phyloP scores from a whole-genome alignment of 2,888 invertebrate genomes.

The Hirtodrosophila histrioides region DNA sequence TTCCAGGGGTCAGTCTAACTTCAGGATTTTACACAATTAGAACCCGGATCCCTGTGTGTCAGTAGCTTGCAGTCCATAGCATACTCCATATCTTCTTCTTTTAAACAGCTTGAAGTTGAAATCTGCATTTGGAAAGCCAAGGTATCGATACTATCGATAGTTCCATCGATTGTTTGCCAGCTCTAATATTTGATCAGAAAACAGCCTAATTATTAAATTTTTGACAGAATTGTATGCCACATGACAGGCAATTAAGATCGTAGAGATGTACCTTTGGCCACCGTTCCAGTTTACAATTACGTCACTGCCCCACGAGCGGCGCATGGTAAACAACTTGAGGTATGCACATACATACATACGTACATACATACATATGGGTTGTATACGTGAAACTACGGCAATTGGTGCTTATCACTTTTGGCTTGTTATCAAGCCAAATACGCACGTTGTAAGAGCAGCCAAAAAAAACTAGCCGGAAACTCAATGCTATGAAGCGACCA shows the following conservation, averaged over 20 bases:
- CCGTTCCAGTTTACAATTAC: conserved; percentile 37
- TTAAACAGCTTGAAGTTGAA: no score
- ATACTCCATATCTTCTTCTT: no score
- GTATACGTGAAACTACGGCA: conserved; percentile 10
- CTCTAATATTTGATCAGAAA: not conserved
- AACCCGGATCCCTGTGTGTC: no score
- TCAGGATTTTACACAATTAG: no score
- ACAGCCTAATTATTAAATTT: conserved; percentile 47
- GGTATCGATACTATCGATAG: no score
- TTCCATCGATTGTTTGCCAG: no score
- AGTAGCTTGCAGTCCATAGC: no score
- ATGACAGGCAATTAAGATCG: conserved; percentile 43
- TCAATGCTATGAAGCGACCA: conserved; percentile 21
- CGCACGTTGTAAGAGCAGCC: conserved; percentile 15
- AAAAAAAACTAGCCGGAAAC: conserved; percentile 34
- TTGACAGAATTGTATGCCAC: conserved; percentile 39
- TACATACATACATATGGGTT: not conserved
- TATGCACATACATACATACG: conserved; percentile 4
- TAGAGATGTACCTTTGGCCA: conserved; percentile 39
- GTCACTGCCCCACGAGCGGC: conserved; percentile 36
- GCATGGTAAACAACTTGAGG: conserved; percentile 10
- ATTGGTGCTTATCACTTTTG: conserved; percentile 46
- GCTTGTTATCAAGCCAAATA: conserved; percentile 43
- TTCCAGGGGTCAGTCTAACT: no score
- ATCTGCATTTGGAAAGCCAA: no score